Evolutionary conservation across 2,113 vertebrate species (phyloP).

Genomic region (Prietella phreatophila): DNA sequence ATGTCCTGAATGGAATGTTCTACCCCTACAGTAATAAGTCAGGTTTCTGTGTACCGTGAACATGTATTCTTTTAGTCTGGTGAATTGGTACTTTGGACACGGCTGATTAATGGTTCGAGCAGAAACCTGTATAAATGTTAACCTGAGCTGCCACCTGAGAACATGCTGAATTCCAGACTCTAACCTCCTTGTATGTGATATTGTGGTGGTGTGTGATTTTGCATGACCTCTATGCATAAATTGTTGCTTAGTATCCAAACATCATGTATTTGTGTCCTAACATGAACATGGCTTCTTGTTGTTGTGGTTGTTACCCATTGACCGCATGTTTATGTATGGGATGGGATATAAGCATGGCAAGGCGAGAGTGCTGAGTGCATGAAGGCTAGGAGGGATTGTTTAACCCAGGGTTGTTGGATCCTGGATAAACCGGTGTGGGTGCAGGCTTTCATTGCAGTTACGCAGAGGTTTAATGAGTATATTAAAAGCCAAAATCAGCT

Average conservation of each 20-base stretch:
- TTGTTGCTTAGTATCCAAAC: background rate
- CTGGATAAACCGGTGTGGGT: too few relatives aligned
- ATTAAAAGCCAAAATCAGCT: too few relatives aligned
- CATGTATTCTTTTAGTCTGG: background rate
- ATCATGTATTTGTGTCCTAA: background rate
- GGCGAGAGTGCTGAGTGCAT: background rate
- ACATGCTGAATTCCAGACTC: background rate
- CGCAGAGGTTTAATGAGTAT: too few relatives aligned
- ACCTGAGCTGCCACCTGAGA: background rate
- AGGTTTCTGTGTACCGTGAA: background rate
- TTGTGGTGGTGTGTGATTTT: background rate
- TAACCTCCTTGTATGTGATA: background rate
- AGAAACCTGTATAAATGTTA: background rate
- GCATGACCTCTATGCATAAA: background rate
- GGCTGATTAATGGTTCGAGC: background rate
- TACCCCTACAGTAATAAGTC: background rate
- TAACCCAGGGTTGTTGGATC: background rate
- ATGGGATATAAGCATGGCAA: background rate
- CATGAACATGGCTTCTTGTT: too few relatives aligned
- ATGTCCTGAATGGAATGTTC: background rate
- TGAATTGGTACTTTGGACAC: background rate
- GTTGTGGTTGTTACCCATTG: too few relatives aligned
- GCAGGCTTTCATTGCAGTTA: too few relatives aligned
- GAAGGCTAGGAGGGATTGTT: background rate
- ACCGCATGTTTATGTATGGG: too few relatives aligned